Evolutionary conservation across 2,797 vertebrate genomes (phyloP).

Genomic region (Valencia hispanica): DNA sequence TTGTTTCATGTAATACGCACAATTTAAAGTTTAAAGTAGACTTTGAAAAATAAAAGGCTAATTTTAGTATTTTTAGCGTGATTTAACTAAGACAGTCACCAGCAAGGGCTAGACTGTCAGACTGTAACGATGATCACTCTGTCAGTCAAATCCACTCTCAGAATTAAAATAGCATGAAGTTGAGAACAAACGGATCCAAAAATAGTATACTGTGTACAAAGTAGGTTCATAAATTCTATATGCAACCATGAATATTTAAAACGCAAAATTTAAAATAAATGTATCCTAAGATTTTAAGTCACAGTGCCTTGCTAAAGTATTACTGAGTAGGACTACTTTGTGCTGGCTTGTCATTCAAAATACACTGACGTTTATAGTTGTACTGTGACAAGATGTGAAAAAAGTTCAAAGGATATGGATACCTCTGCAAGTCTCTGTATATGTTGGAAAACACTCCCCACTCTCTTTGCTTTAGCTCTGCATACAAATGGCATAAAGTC

Average conservation of each 20-base stretch:
- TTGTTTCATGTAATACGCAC: constrained; percentile 44
- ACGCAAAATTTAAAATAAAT: background rate
- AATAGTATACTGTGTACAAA: background rate
- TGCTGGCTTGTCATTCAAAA: background rate
- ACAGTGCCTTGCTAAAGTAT: background rate
- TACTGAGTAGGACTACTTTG: background rate
- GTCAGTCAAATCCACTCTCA: constrained; percentile 42
- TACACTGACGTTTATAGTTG: background rate
- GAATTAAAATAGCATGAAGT: constrained; percentile 16
- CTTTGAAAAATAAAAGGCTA: constrained; percentile 51
- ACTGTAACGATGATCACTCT: constrained; percentile 46
- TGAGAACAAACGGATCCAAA: background rate
- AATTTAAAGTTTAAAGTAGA: constrained; percentile 55
- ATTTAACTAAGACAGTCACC: constrained; percentile 40
- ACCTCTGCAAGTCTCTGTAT: background rate
- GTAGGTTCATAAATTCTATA: background rate
- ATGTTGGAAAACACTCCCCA: background rate
- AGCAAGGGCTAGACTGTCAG: constrained; percentile 27
- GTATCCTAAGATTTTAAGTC: background rate
- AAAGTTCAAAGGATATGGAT: background rate
- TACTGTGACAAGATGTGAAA: background rate
- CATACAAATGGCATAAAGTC: constrained; percentile 1
- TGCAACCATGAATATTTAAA: background rate
- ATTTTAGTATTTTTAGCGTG: constrained; percentile 59
- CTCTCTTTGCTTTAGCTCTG: background rate